Conservation (phyloP, 2,888 invertebrate genomes). For the Myopa tessellatipennis region DNA sequence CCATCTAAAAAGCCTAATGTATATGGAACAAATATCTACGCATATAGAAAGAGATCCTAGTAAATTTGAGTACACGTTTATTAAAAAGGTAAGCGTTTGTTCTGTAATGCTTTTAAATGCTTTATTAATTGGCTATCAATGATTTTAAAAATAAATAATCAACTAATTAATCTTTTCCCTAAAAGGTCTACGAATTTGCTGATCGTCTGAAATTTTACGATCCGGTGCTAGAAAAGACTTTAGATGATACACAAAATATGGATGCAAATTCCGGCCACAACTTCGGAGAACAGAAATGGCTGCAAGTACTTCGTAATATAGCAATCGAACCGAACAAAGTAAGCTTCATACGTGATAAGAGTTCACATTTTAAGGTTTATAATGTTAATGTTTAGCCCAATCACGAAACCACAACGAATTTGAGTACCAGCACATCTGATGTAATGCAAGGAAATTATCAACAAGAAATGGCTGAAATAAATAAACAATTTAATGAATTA, state of each 20-base stretch:
- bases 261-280: conserved; percentile 52
- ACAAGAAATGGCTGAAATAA: conserved; percentile 61
- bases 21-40: conserved; percentile 83
- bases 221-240: conserved; percentile 68
- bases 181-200: conserved; percentile 69
- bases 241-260: conserved; percentile 60
- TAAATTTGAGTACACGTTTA: conserved; percentile 70
- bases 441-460: conserved; percentile 50
- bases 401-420: conserved; percentile 26
- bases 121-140: no score
- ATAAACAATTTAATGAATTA: conserved; percentile 65
- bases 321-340: conserved; percentile 52
- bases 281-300: conserved; percentile 65
- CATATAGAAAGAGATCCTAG: conserved; percentile 74
- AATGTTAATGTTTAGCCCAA: conserved; percentile 24
- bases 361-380: background rate
- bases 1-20: conserved; percentile 83
- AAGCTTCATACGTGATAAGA: conserved; percentile 1
- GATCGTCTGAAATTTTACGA: conserved; percentile 79
- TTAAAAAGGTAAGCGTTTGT: conserved; percentile 67
- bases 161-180: background rate
- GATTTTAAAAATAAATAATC: background rate
- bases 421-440: conserved; percentile 29
- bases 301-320: conserved; percentile 62
- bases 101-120: conserved; percentile 5